Evolutionary conservation across 1,140 invertebrate genomes (phyloP).

Genomic region (Telenomus remus): DNA sequence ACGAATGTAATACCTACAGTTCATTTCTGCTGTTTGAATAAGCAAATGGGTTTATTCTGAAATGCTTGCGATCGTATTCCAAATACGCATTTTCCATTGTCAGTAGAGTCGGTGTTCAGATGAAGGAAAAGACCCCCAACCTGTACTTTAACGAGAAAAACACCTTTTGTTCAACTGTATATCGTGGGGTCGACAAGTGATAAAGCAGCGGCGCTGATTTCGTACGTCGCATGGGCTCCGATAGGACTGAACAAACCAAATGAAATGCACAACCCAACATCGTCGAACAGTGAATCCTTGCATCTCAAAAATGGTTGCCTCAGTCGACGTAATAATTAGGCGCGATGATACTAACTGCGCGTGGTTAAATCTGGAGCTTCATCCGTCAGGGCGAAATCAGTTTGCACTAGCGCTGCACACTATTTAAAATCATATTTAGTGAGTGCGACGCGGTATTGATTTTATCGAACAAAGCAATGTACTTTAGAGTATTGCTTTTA

Average conservation of each 20-base stretch:
- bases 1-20: conserved; percentile 39
- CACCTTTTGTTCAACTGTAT: conserved; percentile 21
- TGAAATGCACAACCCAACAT: conserved; percentile 9
- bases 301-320: no score
- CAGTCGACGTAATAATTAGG: conserved; percentile 24
- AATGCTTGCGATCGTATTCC: conserved; percentile 35
- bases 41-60: conserved; percentile 52
- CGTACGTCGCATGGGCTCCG: neutral
- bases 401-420: conserved; percentile 2
- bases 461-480: conserved; percentile 14
- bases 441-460: conserved; percentile 11
- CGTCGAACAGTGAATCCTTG: conserved; percentile 9
- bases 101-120: neutral
- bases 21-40: conserved; percentile 42
- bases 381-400: neutral
- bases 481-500: conserved; percentile 20
- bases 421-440: conserved; percentile 24
- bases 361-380: conserved; percentile 6
- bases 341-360: conserved; percentile 16
- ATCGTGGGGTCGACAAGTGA: conserved; percentile 27
- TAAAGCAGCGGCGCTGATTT: conserved; percentile 15
- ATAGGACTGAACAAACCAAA: conserved; percentile 7
- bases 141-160: conserved; percentile 21
- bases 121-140: neutral
- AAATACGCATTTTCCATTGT: conserved; percentile 34